A percentile compares a stretch with the other conserved stretches of the same genome.
Evolutionary conservation across 2,113 vertebrate genomes (phyloP).

Genomic region (Sander lucioperca): DNA sequence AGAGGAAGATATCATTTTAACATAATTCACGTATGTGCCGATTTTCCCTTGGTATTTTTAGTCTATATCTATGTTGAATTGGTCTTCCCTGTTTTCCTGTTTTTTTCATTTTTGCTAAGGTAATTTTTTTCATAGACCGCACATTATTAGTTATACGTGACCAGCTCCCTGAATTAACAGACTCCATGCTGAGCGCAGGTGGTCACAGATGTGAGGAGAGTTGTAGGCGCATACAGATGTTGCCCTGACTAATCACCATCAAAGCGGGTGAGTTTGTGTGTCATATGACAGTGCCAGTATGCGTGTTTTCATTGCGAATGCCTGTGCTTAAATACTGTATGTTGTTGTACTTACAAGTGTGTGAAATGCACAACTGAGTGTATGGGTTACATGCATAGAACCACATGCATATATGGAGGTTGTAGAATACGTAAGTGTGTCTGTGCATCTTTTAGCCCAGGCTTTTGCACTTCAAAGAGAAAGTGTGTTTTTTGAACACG

Average conservation of each 20-base stretch:
- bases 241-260: slow-evolving; percentile 70
- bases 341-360: slow-evolving; percentile 25
- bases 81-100: not conserved
- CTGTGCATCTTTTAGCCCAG: slow-evolving; percentile 40
- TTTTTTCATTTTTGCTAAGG: not conserved
- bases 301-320: slow-evolving; percentile 41
- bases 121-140: slow-evolving; percentile 13
- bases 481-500: slow-evolving; percentile 2
- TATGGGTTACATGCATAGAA: slow-evolving; percentile 1
- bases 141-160: slow-evolving; percentile 28
- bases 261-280: slow-evolving; percentile 57
- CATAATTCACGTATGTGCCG: not conserved
- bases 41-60: not conserved
- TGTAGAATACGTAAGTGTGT: slow-evolving; percentile 19
- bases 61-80: not conserved
- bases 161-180: slow-evolving; percentile 37
- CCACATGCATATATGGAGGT: not conserved
- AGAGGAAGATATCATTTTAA: not conserved
- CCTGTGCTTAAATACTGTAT: slow-evolving; percentile 14
- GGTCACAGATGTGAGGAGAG: slow-evolving; percentile 56
- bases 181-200: slow-evolving; percentile 55
- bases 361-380: slow-evolving; percentile 31
- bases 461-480: slow-evolving; percentile 61
- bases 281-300: slow-evolving; percentile 31
- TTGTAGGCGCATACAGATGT: slow-evolving; percentile 72